A percentile compares a stretch with the other conserved stretches of the same genome.
Evolutionary conservation across 2,888 invertebrate species (phyloP).

Genomic region (Atethmia centrago): DNA sequence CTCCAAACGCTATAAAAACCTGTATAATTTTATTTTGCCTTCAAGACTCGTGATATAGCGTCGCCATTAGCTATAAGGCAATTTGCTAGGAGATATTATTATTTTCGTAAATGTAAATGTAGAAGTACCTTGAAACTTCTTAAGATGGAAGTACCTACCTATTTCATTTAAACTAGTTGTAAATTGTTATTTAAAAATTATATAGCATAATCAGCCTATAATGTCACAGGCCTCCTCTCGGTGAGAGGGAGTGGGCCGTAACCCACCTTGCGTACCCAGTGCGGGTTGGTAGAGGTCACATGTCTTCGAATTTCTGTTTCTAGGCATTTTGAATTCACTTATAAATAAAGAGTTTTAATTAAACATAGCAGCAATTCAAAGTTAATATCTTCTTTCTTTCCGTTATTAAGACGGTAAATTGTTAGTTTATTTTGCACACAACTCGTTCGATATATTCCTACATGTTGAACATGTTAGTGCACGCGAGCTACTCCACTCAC

Average conservation of each 20-base stretch:
- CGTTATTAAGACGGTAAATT: conserved; percentile 41
- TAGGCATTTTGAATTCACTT: too few species aligned
- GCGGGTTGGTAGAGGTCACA: too few species aligned
- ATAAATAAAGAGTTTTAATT: neutral
- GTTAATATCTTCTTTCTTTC: neutral
- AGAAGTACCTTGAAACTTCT: conserved; percentile 13
- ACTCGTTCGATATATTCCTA: conserved; percentile 7
- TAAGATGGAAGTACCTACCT: neutral
- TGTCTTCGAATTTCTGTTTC: too few species aligned
- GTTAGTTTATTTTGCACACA: conserved; percentile 36
- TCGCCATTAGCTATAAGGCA: conserved; percentile 68
- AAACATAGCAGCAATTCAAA: neutral
- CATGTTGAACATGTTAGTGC: conserved; percentile 39
- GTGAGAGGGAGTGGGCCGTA: too few species aligned
- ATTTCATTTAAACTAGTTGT: neutral
- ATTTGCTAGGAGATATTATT: conserved; percentile 66
- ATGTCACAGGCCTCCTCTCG: too few species aligned
- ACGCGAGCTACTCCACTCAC: conserved; percentile 46
- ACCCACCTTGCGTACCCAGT: too few species aligned
- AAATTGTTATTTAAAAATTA: too few species aligned
- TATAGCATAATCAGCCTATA: too few species aligned
- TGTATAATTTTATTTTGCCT: conserved; percentile 75
- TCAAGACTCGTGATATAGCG: conserved; percentile 68
- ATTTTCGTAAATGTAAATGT: conserved; percentile 63
- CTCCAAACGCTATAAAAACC: conserved; percentile 72